Conservation (phyloP, 2,113 vertebrate species). For the Scomber scombrus region DNA sequence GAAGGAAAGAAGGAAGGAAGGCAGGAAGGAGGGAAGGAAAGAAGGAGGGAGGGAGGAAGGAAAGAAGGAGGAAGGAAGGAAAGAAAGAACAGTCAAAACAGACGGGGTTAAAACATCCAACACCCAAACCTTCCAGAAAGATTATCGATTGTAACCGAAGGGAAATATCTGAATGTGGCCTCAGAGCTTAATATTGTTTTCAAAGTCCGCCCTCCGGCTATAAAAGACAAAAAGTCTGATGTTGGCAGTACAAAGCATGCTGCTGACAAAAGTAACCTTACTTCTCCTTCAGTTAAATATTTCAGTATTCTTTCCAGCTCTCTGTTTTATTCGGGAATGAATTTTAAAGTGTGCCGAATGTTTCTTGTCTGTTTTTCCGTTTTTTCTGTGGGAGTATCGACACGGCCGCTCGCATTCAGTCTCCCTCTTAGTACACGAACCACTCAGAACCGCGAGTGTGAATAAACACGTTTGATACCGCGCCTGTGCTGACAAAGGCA, state of each 20-base stretch:
- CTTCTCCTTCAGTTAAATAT: constrained; percentile 56
- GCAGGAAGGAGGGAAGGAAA: too few relatives aligned
- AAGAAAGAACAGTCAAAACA: too few relatives aligned
- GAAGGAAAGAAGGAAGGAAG: too few relatives aligned
- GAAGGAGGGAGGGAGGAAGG: too few relatives aligned
- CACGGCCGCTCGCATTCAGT: neutral
- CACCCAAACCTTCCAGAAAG: neutral
- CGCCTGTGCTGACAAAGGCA: neutral
- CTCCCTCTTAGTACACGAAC: neutral
- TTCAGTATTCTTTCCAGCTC: constrained; percentile 34
- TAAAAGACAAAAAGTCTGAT: constrained; percentile 44
- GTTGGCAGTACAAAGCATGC: constrained; percentile 45
- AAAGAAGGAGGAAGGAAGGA: too few relatives aligned
- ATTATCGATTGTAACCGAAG: constrained; percentile 18
- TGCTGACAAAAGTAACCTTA: constrained; percentile 46
- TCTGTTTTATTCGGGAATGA: too few relatives aligned
- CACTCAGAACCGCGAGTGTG: neutral
- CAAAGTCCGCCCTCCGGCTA: constrained; percentile 50
- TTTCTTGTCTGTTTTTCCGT: constrained; percentile 1
- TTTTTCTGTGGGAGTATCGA: constrained; percentile 12
- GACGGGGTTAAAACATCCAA: constrained; percentile 31
- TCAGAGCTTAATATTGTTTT: constrained; percentile 52
- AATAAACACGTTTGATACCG: constrained; percentile 4
- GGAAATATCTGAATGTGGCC: constrained; percentile 34
- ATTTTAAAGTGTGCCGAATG: constrained; percentile 14